Base-by-base conservation (phyloP, 1,140 invertebrate genomes). In the Centruroides sculpturatus region DNA sequence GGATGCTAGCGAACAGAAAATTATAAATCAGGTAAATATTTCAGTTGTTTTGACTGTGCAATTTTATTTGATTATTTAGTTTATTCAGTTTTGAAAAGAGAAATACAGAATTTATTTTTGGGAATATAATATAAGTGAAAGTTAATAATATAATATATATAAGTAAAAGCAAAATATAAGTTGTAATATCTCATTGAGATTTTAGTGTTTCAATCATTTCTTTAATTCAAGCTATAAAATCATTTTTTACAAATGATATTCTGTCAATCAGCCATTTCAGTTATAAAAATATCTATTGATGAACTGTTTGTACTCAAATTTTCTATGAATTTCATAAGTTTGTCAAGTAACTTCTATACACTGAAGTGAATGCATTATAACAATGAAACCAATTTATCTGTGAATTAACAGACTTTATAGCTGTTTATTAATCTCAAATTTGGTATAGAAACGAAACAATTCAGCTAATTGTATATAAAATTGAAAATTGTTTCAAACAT, bases 1-100 rank as follows among this genome's bases (percentile, higher is more conserved):
- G 36, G 71, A 74, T 52, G 69, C 71, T 9, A 71, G 71, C 63
- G 77, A 78, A 67, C 77, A 78, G 12, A 57, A 57, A 47, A 13
- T 57, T 3, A 34, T 57, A 12, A 49, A 48, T 51, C 56, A 57
- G 46, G 56, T 53, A 53, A 53, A 23, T 36, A 34, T 53, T n/a
- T 34, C 34, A 51, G 49, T 12, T 12, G 34, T 1, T 51, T 34
- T n/a, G 49, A 51, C 34, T 1, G 12, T 51, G 12, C 34, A n/a
- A n/a, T 51, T 51, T 51, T 51, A n/a, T 51, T 51, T 51, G 49
- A 12, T 51, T 51, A 51, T 51, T 34, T 34, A 12, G 12, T n/a
- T 12, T 51, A 51, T n/a, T 34, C 12, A 34, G 2, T 34, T 34
- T n/a, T 51, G 49, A 51, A n/a, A 51, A 51, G 23, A 23, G 23